These are phyloP conservation scores for Apostichopus californicus DNA, from an alignment of 35 echinoderm and acorn worm genomes.

Conservation along the genomic window DNA sequence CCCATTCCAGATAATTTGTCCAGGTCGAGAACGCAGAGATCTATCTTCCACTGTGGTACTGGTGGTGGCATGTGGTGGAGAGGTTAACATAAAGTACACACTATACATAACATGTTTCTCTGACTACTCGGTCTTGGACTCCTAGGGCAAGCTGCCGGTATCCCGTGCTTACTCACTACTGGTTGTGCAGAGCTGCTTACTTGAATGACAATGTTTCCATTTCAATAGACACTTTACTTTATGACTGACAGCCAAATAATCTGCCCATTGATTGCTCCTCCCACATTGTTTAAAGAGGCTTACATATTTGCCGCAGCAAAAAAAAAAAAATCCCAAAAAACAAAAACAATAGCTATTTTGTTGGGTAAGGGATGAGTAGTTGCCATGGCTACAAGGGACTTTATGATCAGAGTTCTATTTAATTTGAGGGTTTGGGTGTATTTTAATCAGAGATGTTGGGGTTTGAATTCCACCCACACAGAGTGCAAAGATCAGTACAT, in stretches of 20 bases:
- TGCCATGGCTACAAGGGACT: conserved; percentile 13
- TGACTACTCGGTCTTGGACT: no score
- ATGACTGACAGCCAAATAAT: conserved; percentile 30
- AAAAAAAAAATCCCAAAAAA: not conserved
- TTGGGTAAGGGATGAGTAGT: conserved; percentile 36
- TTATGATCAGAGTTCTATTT: conserved; percentile 56
- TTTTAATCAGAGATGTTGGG: conserved; percentile 35
- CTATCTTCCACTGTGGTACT: no score
- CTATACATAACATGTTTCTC: no score
- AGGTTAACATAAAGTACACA: no score
- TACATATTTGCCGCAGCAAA: conserved; percentile 27
- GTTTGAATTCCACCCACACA: conserved; percentile 44
- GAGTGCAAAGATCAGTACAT: conserved; percentile 53
- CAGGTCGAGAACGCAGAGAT: no score
- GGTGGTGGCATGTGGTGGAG: no score
- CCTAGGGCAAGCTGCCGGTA: no score
- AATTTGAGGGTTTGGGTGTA: conserved; percentile 48
- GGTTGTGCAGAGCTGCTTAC: not conserved
- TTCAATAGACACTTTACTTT: conserved; percentile 41
- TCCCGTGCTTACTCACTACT: not conserved
- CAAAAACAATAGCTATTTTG: conserved; percentile 52
- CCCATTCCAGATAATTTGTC: no score
- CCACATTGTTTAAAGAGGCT: conserved; percentile 52
- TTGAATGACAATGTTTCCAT: conserved; percentile 34
- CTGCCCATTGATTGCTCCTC: conserved; percentile 38